These are phyloP conservation scores for Conistra vaccinii DNA, from an alignment of 2,888 invertebrate genomes.

Conservation along the genomic window DNA sequence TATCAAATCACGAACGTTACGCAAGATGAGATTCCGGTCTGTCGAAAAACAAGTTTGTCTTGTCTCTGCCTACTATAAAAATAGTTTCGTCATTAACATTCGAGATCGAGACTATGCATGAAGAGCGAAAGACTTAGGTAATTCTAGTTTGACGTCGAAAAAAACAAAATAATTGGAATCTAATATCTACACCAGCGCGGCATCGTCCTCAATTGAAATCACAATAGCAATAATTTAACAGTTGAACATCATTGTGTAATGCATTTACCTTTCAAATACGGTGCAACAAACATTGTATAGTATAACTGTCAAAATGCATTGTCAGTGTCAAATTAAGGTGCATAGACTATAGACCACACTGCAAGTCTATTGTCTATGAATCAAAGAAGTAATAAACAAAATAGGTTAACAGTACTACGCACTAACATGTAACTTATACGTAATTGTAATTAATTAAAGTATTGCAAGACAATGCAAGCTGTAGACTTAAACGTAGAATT, in stretches of 20 bases:
- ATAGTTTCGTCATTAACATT: slow-evolving; percentile 33
- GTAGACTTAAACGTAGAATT: slow-evolving; percentile 40
- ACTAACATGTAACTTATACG: slow-evolving; percentile 21
- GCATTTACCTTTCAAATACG: slow-evolving; percentile 12
- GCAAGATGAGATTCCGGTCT: slow-evolving; percentile 55
- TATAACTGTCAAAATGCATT: slow-evolving; percentile 33
- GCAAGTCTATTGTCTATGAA: slow-evolving; percentile 34
- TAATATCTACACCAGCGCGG: neutral
- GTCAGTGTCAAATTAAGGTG: slow-evolving; percentile 25
- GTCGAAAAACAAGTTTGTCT: slow-evolving; percentile 44
- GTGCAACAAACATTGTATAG: neutral
- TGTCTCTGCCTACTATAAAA: slow-evolving; percentile 14
- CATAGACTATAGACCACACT: slow-evolving; percentile 38
- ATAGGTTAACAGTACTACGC: slow-evolving; percentile 48
- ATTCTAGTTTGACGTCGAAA: no score
- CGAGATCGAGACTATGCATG: slow-evolving; percentile 1
- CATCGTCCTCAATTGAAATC: neutral
- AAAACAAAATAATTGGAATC: neutral
- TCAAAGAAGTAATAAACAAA: slow-evolving; percentile 42
- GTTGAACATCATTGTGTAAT: neutral
- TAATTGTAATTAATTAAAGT: slow-evolving; percentile 41
- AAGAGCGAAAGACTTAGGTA: neutral
- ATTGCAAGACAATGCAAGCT: slow-evolving; percentile 46
- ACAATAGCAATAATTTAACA: neutral
- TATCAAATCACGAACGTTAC: slow-evolving; percentile 58